Conservation (phyloP, 2,797 vertebrate genomes). For the Staurois parvus region DNA sequence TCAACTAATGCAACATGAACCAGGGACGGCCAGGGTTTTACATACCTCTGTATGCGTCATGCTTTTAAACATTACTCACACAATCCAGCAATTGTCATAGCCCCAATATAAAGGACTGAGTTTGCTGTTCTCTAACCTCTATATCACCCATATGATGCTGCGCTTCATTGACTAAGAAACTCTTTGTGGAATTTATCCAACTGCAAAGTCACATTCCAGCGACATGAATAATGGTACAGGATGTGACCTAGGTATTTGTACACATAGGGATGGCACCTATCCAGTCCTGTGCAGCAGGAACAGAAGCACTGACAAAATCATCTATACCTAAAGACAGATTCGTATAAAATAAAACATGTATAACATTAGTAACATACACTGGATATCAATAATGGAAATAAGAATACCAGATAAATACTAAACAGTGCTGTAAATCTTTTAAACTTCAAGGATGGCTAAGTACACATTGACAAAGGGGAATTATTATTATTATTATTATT, state of each 20-base stretch:
- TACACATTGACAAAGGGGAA: too few species aligned
- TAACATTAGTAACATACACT: too few species aligned
- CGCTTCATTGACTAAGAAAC: neutral
- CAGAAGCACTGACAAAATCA: neutral
- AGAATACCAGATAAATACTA: too few species aligned
- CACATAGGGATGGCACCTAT: neutral
- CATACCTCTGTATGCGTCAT: too few species aligned
- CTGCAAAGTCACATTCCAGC: constrained; percentile 38
- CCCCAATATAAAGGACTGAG: neutral
- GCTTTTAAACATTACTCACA: neutral
- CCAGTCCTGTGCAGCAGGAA: neutral
- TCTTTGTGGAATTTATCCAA: constrained; percentile 42
- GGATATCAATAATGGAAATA: too few species aligned
- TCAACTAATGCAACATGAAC: neutral
- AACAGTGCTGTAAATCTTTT: too few species aligned
- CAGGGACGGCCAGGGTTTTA: too few species aligned
- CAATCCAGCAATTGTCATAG: neutral
- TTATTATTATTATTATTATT: too few species aligned
- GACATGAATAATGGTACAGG: neutral
- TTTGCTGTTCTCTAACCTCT: constrained; percentile 4
- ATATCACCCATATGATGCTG: constrained; percentile 6
- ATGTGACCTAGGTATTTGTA: constrained; percentile 10
- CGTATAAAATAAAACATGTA: too few species aligned
- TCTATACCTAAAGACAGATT: neutral
- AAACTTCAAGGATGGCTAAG: too few species aligned